Percentiles rank a stretch among this genome's conserved stretches.
Conservation (phyloP, 2,113 vertebrate species). For the Campylomormyrus tamandua region DNA sequence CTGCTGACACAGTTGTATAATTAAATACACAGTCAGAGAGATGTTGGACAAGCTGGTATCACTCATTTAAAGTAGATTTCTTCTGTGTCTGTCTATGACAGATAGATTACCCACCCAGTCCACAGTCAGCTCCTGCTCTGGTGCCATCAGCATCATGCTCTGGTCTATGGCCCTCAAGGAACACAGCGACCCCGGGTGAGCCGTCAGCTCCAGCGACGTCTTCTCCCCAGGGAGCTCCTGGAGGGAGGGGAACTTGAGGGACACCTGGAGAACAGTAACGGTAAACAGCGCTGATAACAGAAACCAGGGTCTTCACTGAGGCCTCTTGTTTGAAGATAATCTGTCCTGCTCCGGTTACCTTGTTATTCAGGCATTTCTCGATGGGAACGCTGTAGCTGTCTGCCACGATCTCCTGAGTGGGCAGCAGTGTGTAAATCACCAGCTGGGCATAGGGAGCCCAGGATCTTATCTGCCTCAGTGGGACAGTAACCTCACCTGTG, state of each 20-base stretch:
- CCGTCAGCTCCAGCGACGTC: conserved; percentile 56
- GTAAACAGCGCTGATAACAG: neutral
- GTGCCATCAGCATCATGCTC: conserved; percentile 63
- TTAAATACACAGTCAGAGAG: neutral
- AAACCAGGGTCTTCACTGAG: neutral
- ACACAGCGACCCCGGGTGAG: conserved; percentile 68
- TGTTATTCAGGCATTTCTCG: conserved; percentile 71
- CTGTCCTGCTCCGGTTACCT: conserved; percentile 50
- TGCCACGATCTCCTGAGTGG: conserved; percentile 65
- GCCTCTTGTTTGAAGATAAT: neutral
- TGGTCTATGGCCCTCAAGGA: conserved; percentile 71
- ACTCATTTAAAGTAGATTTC: neutral
- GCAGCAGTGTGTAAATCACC: conserved; percentile 65
- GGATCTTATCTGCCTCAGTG: conserved; percentile 43
- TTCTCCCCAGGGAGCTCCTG: conserved; percentile 60
- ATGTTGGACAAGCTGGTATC: neutral
- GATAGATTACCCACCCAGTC: conserved; percentile 42
- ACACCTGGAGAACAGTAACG: conserved; percentile 57
- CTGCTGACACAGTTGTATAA: neutral
- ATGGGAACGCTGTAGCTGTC: conserved; percentile 65
- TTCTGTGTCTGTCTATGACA: neutral
- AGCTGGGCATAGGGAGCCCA: conserved; percentile 69
- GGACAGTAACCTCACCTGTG: conserved; percentile 54
- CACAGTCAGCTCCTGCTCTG: conserved; percentile 49
- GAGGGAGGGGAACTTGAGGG: conserved; percentile 60